These are phyloP conservation scores for Malthinus flaveolus DNA, from an alignment of 2,888 invertebrate genomes.

Conservation along the genomic window DNA sequence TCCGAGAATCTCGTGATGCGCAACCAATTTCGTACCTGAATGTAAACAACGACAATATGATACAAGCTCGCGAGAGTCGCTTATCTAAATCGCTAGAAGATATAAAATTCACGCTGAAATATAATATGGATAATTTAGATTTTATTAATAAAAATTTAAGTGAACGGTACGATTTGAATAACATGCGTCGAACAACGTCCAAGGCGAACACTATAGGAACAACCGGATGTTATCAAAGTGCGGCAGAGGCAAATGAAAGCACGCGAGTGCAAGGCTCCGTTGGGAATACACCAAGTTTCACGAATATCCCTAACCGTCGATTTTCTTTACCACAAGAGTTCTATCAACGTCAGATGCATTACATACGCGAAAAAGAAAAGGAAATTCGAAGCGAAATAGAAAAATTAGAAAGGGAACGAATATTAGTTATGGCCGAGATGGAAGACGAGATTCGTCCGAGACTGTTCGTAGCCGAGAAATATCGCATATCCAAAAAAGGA, in stretches of 20 bases:
- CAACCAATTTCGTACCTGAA: conserved; percentile 9
- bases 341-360: conserved; percentile 66
- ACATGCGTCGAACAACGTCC: not conserved
- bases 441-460: conserved; percentile 54
- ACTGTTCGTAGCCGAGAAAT: conserved; percentile 55
- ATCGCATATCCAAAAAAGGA: conserved; percentile 55
- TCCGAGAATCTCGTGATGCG: conserved; percentile 57
- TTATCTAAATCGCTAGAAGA: conserved; percentile 2
- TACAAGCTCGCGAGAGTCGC: conserved; percentile 30
- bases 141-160: conserved; percentile 43
- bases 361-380: conserved; percentile 68
- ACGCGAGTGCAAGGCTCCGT: conserved; percentile 16
- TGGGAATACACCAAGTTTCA: conserved; percentile 17
- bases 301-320: conserved; percentile 46
- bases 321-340: conserved; percentile 69
- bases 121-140: conserved; percentile 45
- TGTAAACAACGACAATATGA: conserved; percentile 44
- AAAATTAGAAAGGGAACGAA: conserved; percentile 63
- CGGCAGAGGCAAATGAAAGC: conserved; percentile 18
- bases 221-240: conserved; percentile 18
- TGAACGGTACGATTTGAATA: conserved; percentile 54
- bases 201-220: conserved; percentile 6
- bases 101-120: conserved; percentile 11
- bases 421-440: conserved; percentile 45
- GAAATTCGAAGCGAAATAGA: conserved; percentile 69